Evolutionary conservation across 2,888 invertebrate species (phyloP).

Genomic region (Drosophila fungiperda): DNA sequence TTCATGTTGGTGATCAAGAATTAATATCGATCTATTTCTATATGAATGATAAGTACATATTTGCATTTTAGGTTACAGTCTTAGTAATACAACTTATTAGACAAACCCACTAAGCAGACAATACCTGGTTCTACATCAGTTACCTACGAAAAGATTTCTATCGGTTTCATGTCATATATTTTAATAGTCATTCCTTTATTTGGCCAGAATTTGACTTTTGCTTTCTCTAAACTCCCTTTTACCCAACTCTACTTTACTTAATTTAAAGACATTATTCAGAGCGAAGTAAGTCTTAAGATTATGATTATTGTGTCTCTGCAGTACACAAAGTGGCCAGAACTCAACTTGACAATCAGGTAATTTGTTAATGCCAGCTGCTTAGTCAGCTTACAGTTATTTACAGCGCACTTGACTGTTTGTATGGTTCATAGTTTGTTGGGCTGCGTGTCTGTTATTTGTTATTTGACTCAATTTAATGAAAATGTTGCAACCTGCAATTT

Average conservation of each 20-base stretch:
- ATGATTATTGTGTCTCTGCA: constrained; percentile 12
- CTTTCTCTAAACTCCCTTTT: neutral
- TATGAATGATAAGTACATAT: no score
- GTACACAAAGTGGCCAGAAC: constrained; percentile 1
- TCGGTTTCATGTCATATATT: no score
- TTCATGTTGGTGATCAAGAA: no score
- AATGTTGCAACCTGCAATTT: constrained; percentile 81
- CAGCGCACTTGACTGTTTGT: constrained; percentile 59
- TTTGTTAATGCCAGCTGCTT: constrained; percentile 51
- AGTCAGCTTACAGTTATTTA: constrained; percentile 50
- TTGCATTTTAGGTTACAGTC: no score
- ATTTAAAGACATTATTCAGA: neutral
- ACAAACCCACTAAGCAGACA: no score
- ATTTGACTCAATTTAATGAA: constrained; percentile 80
- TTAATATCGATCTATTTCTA: no score
- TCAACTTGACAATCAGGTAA: constrained; percentile 29
- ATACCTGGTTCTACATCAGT: no score
- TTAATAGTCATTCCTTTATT: neutral
- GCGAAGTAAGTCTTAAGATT: neutral
- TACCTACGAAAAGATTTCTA: no score
- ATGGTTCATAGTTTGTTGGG: constrained; percentile 14
- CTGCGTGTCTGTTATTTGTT: constrained; percentile 55
- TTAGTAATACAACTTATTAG: no score
- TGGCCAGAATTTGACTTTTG: neutral
- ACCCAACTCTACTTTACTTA: neutral